Percentiles rank a stretch among this genome's conserved stretches.
Evolutionary conservation across 2,888 invertebrate genomes (phyloP).

Genomic region (Drosophila birchii): DNA sequence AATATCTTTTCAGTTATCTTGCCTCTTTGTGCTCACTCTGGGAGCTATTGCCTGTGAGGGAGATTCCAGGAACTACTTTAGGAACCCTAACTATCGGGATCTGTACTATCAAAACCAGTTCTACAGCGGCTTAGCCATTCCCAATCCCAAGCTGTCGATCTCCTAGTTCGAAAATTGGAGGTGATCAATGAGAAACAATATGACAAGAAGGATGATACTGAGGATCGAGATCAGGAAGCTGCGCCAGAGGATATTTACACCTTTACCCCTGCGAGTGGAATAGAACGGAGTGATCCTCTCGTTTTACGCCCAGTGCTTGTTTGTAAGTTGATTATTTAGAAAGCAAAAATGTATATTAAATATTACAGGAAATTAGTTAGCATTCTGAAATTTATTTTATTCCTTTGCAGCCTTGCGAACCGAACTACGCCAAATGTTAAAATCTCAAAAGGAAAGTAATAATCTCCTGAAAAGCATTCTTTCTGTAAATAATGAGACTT

Average conservation of each 20-base stretch:
- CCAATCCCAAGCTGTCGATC: not conserved
- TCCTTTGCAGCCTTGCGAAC: not conserved
- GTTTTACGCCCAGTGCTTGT: not conserved
- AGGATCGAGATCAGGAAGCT: not conserved
- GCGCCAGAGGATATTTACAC: not conserved
- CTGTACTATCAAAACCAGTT: conserved; percentile 42
- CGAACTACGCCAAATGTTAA: not conserved
- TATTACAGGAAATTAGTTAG: not conserved
- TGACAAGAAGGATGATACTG: not conserved
- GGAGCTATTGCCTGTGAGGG: conserved; percentile 43
- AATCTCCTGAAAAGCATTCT: not conserved
- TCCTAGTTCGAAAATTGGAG: not conserved
- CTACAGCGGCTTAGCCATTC: conserved; percentile 32
- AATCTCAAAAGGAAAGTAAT: not conserved
- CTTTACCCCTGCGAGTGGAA: not conserved
- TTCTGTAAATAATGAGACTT: not conserved
- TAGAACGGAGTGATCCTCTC: not conserved
- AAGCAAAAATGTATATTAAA: not conserved
- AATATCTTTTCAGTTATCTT: conserved; percentile 38
- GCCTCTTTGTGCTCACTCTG: conserved; percentile 46
- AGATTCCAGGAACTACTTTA: not conserved
- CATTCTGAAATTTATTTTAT: not conserved
- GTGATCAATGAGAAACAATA: not conserved
- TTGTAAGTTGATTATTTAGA: not conserved
- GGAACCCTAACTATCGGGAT: not conserved